Evolutionary conservation across 2,797 vertebrate genomes (phyloP), one percentile per base, ranked within the genome.

Genomic region (Cichlasoma orientale): DNA sequence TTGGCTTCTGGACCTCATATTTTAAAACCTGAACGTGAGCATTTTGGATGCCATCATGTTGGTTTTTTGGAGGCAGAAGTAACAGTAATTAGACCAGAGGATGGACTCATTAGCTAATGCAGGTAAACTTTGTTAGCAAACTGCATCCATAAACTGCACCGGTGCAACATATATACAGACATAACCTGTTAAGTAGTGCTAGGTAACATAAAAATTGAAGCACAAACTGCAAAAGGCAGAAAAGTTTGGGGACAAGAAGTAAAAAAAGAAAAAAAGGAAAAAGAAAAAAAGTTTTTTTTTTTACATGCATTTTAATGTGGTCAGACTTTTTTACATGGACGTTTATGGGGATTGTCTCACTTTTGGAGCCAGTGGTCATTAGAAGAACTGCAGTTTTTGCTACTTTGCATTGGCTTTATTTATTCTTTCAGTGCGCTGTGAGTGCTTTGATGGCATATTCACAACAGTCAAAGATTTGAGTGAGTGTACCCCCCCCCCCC

Each of bases 401-500:
- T 63, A 6, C 38, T 44, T 2, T 44, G 21, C 8, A 7, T 18
- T 47, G 14, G 14, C 5, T 18, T 2, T 61, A 0, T 9, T 10
- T 36, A 0, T 33, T 58, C 14, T 44, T 58, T 36, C 31, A 38
- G 3, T 38, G 7, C 33, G 14, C 33, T 38, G 23, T 61, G 33
- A 61, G n/a, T 21, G 23, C 33, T 61, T 16, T 63, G 36, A 44
- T 44, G 4, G 25, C 44, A 36, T 27, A 25, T 16, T 66, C 21
- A 66, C 23, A 0, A 44, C 9, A 27, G 59, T 19, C 38, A 41
- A 41, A 41, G 11, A 41, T 41, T 41, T 41, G 38, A 44, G 25
- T 47, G 9, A 1, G 61, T 27, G 6, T 27, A 23, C 27, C 1
- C 27, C 27, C 0, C 0, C 13, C 8, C 0, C 27, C 9, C 38